Evolutionary conservation across 2,797 vertebrate species (phyloP), one percentile per base, ranked within the genome.

Genomic region (Chelon auratus): DNA sequence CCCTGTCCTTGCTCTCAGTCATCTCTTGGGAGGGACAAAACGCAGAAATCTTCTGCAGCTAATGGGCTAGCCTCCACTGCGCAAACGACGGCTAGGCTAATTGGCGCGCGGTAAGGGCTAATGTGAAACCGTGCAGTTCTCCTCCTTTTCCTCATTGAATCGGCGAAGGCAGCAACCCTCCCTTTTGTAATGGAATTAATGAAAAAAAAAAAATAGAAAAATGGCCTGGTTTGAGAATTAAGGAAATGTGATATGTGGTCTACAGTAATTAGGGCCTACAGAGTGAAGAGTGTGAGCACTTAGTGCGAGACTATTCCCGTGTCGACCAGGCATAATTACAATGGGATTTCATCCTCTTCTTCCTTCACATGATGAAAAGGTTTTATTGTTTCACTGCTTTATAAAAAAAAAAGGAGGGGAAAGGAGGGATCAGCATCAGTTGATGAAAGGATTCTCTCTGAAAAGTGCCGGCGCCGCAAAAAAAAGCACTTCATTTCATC

Each of bases 181-280:
- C 24, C 65, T 68, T 88, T 83, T 80, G 73, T 90, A 78, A 81
- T 68, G 55, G 58, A 82, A 82, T 88, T 87, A 88, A 90, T 83
- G 60, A 77, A 50, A 75, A 72, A 85, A 78, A 56, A 51, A 69
- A 68, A 72, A 85, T 75, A 51, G 47, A 68, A 68, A 82, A 83
- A 82, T n/a, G 72, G 52, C 76, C 69, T 67, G 77, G 68, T 91
- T 88, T 79, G 76, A 82, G 80, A 85, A 88, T 91, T 78, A 84
- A 86, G 58, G 61, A 78, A 87, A 86, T 87, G 80, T 83, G 85
- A 91, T 85, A 76, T 82, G 85, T 77, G 68, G 84, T 85, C 77
- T 69, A 50, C 67, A 73, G 86, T 90, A 92, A 92, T 92, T 89
- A 89, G 88, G 61, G 61, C 66, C 78, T 77, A 80, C 83, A 76